These are phyloP conservation scores for Plecturocebus donacophilus DNA, from an alignment of 2,113 vertebrate genomes.

Conservation along the genomic window DNA sequence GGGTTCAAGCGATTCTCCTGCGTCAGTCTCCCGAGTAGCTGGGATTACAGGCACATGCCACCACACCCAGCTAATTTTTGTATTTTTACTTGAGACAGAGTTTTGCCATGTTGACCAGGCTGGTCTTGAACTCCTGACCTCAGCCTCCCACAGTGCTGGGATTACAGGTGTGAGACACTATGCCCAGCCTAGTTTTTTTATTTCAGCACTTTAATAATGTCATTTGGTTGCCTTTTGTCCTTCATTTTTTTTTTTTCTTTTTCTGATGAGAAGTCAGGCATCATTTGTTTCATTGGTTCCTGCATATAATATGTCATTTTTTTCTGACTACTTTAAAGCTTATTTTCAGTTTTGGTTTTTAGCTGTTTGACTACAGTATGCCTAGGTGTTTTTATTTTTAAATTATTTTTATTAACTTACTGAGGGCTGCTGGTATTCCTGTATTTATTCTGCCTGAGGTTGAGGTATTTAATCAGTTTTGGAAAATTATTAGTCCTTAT, in stretches of 20 bases:
- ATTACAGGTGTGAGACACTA: no score
- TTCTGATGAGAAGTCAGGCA: slow-evolving; percentile 18
- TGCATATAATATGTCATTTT: background rate
- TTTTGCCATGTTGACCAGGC: no score
- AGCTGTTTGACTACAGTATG: background rate
- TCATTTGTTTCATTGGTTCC: background rate
- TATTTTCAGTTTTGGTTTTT: background rate
- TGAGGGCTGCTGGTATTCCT: background rate
- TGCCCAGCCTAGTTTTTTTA: background rate
- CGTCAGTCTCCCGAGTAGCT: no score
- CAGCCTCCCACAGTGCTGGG: no score
- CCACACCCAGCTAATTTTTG: no score
- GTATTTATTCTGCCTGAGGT: background rate
- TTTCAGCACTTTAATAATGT: background rate
- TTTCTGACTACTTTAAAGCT: background rate
- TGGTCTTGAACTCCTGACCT: no score
- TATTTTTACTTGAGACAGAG: no score
- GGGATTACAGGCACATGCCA: no score
- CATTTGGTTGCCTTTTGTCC: background rate
- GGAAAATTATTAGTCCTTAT: background rate
- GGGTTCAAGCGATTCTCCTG: no score
- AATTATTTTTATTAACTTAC: background rate
- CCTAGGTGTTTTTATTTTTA: background rate
- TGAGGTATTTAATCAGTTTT: background rate
- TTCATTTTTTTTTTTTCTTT: background rate